Percentiles rank a stretch among this genome's conserved stretches.
phyloP scores from a whole-genome alignment of 2,113 vertebrate species.

The Corydoras maculifer region DNA sequence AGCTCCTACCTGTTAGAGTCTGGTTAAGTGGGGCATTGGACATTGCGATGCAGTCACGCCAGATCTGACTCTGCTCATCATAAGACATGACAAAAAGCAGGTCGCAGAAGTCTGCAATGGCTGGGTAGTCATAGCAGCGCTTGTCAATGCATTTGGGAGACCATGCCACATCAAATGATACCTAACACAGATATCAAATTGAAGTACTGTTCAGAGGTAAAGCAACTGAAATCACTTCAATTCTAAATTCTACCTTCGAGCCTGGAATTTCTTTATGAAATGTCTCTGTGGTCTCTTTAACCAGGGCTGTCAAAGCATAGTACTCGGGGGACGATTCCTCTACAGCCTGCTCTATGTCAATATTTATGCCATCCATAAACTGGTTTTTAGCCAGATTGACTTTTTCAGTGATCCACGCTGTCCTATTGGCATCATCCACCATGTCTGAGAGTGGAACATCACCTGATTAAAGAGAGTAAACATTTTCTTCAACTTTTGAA shows the following conservation, averaged over 20 bases:
- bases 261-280: constrained; percentile 88
- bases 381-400: constrained; percentile 79
- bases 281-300: constrained; percentile 78
- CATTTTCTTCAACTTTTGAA: too few relatives aligned
- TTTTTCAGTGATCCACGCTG: constrained; percentile 77
- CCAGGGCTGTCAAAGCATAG: constrained; percentile 78
- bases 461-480: constrained; percentile 57
- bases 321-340: constrained; percentile 71
- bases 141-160: constrained; percentile 79
- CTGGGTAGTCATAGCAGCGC: constrained; percentile 86
- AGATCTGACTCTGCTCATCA: constrained; percentile 87
- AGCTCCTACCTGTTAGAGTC: constrained; percentile 75
- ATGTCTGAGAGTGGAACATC: constrained; percentile 73
- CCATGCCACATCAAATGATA: constrained; percentile 94
- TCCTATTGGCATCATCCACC: constrained; percentile 73
- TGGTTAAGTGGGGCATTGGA: constrained; percentile 82
- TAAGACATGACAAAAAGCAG: constrained; percentile 97
- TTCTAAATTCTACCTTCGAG: constrained; percentile 75
- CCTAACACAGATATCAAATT: constrained; percentile 55
- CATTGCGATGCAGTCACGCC: constrained; percentile 80
- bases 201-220: neutral
- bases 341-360: constrained; percentile 87
- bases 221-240: too few relatives aligned
- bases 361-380: constrained; percentile 94
- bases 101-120: constrained; percentile 84